Conservation (phyloP, 2,113 vertebrate species). For the Platanista minor region DNA sequence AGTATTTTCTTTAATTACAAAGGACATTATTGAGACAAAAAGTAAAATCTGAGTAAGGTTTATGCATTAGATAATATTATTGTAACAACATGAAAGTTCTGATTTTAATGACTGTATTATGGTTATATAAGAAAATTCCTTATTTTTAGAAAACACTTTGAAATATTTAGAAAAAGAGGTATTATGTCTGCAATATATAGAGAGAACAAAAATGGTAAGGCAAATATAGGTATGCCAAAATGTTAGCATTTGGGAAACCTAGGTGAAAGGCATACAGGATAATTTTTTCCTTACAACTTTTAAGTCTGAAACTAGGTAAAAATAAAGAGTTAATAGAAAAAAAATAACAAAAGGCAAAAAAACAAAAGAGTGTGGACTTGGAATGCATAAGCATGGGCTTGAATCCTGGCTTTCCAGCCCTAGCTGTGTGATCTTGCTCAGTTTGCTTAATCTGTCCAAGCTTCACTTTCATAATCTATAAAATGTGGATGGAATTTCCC, state of each 20-base stretch:
- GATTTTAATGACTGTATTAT: neutral
- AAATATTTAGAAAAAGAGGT: neutral
- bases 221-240: neutral
- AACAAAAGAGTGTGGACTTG: neutral
- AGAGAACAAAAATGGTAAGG: neutral
- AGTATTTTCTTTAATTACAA: neutral
- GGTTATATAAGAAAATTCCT: neutral
- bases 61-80: neutral
- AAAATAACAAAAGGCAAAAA: neutral
- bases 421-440: neutral
- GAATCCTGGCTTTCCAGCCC: neutral
- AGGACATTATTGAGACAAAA: neutral
- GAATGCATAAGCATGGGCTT: neutral
- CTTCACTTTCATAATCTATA: neutral
- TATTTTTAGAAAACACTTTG: neutral
- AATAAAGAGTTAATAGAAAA: neutral
- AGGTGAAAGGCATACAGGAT: neutral
- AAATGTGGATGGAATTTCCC: neutral
- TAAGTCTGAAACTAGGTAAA: neutral
- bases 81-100: neutral
- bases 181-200: neutral
- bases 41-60: neutral
- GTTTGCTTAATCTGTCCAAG: neutral
- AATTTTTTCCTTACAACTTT: neutral
- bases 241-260: neutral